A percentile compares a stretch with the other conserved stretches of the same genome.
These are phyloP conservation scores for Puffinus mauretanicus DNA, from an alignment of 2,113 vertebrate genomes.

Conservation along the genomic window DNA sequence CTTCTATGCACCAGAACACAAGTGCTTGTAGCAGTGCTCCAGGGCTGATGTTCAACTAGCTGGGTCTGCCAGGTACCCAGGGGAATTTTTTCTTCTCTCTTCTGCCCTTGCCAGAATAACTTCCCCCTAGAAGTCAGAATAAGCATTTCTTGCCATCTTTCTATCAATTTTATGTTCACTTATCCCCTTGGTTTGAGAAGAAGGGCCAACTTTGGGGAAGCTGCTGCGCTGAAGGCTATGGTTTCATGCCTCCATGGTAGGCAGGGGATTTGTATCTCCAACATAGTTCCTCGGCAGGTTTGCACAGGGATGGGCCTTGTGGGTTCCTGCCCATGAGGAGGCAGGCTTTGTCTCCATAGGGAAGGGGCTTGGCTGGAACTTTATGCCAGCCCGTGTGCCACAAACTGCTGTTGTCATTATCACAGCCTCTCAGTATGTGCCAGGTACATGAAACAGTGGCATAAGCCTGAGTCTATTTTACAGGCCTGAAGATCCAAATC, in stretches of 20 bases:
- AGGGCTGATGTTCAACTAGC: not conserved
- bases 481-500: slow-evolving; percentile 61
- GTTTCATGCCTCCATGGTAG: not conserved
- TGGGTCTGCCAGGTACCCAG: not conserved
- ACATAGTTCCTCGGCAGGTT: not conserved
- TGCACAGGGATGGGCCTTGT: accelerated
- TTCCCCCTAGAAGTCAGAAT: not conserved
- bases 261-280: not conserved
- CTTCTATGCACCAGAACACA: not conserved
- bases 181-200: not conserved
- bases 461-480: not conserved
- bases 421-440: accelerated
- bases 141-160: not conserved
- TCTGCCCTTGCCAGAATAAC: not conserved
- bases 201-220: not conserved
- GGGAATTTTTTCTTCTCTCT: not conserved
- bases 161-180: not conserved
- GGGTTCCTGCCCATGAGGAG: not conserved
- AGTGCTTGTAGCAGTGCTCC: not conserved
- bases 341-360: not conserved
- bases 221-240: not conserved
- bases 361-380: not conserved
- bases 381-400: not conserved
- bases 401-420: not conserved
- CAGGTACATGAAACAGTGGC: not conserved